Base-by-base conservation (phyloP, 2,888 invertebrate species). In the Apamea sordens region DNA sequence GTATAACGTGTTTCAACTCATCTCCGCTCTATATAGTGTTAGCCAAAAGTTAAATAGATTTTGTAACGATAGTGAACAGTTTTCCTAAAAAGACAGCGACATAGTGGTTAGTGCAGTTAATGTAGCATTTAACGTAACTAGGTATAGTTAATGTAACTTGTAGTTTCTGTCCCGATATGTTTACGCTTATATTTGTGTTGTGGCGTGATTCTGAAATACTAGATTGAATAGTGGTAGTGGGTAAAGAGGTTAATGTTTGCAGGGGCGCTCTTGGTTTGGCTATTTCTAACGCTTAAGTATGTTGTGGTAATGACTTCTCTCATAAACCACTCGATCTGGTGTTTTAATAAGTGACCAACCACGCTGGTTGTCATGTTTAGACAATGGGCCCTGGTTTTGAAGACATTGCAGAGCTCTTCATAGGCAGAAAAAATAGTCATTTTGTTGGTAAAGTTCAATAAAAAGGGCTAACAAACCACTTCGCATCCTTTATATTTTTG, bases 81-180 rank as follows among this genome's bases (percentile, higher is more conserved):
- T 91, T 93, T 93, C 92, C 92, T 93, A 92, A 90, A 88, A 90
- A 92, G 89, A 94, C 93, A 94, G 94, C 94, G 93, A 94, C 80
- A 85, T 94, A 94, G 93, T 70, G 86, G 86, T 90, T 93, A 94
- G 91, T 90, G 91, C 92, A 88, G 87, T 91, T 90, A 89, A 86
- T 80, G 81, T 91, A 89, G 88, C 81, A 76, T 85, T 86, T 86
- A 86, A 87, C 72, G 78, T 86, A 86, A 80, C 53, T 89, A 89
- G 82, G 56, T 88, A 63, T 88, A 88, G 79, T 79, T 78, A 83
- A 73, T 73, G 67, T 83, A 77, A 86, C 78, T 69, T 74, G 85
- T 90, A 89, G 88, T 83, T 24, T 86, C 82, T 85, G 86, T n/a
- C 78, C 82, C 83, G 50, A 88, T 91, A 87, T 86, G 87, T 89